Evolutionary conservation across 2,888 invertebrate species (phyloP).

Genomic region (Hemistola chrysoprasaria): DNA sequence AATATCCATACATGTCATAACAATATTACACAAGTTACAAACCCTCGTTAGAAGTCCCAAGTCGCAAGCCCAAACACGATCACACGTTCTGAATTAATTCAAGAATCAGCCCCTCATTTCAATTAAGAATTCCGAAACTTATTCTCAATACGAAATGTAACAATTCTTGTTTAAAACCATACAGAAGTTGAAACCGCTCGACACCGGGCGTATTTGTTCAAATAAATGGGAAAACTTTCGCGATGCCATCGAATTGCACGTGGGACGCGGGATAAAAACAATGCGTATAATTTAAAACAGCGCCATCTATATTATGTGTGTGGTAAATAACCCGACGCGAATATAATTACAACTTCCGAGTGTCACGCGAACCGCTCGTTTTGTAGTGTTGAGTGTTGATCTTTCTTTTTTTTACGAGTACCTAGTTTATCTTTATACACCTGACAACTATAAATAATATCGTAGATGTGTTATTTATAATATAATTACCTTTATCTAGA

Average conservation of each 20-base stretch:
- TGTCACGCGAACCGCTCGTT: conserved; percentile 43
- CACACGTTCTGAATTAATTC: conserved; percentile 8
- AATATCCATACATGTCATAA: no score
- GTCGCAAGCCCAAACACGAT: conserved; percentile 8
- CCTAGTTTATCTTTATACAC: no score
- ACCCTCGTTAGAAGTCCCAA: conserved; percentile 2
- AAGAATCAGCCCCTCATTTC: conserved; percentile 15
- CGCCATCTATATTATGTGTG: conserved; percentile 42
- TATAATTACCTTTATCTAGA: no score
- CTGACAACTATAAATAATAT: no score
- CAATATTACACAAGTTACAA: conserved; percentile 1
- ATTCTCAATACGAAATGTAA: conserved; percentile 26
- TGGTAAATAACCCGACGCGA: conserved; percentile 37
- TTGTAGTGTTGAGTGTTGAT: conserved; percentile 17
- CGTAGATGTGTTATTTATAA: no score
- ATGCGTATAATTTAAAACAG: conserved; percentile 40
- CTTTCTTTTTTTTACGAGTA: no score
- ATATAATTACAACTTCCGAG: conserved; percentile 44
- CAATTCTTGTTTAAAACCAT: conserved; percentile 31
- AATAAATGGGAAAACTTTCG: conserved; percentile 55
- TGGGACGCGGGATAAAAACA: conserved; percentile 44
- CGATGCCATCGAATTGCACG: conserved; percentile 8
- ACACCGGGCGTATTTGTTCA: conserved; percentile 45
- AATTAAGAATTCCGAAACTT: conserved; percentile 33
- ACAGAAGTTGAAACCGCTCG: conserved; percentile 33